phyloP scores from a whole-genome alignment of 2,888 invertebrate species.

The Netelia melanura region DNA sequence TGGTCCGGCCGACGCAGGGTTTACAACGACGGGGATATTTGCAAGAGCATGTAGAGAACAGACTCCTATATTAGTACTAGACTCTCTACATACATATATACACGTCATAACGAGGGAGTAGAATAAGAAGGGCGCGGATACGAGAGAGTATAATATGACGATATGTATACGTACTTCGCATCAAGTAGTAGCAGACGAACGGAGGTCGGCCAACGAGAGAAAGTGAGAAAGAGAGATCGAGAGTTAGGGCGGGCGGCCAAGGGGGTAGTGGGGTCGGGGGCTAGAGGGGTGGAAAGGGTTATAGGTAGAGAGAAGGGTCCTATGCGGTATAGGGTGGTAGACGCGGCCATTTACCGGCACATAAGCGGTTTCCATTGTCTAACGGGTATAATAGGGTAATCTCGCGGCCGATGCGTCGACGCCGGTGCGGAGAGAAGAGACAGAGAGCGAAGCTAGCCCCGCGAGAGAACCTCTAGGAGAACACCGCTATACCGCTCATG shows the following conservation, averaged over 20 bases:
- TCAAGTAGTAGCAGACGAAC: conserved; percentile 46
- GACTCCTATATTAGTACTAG: conserved; percentile 61
- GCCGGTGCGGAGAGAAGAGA: conserved; percentile 70
- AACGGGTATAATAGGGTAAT: conserved; percentile 84
- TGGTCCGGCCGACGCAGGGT: conserved; percentile 58
- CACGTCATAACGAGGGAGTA: conserved; percentile 40
- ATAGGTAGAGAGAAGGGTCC: conserved; percentile 59
- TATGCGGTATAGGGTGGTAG: conserved; percentile 73
- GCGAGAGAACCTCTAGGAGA: conserved; percentile 41
- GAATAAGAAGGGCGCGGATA: conserved; percentile 28
- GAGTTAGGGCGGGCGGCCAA: conserved; percentile 6
- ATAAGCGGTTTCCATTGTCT: conserved; percentile 84
- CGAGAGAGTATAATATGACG: conserved; percentile 47
- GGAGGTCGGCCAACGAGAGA: conserved; percentile 40
- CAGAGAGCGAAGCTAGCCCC: conserved; percentile 12
- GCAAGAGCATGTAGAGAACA: conserved; percentile 39
- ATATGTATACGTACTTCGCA: conserved; percentile 36
- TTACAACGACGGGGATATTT: conserved; percentile 28
- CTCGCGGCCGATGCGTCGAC: conserved; percentile 83
- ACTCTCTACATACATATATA: conserved; percentile 16
- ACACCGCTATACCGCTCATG: conserved; percentile 71
- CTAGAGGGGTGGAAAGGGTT: conserved; percentile 53
- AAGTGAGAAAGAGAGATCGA: conserved; percentile 47
- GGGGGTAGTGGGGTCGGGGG: not conserved
- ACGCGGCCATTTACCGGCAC: conserved; percentile 83